A percentile compares a stretch with the other conserved stretches of the same genome.
These are phyloP conservation scores for Notechis scutatus DNA, from an alignment of 2,113 vertebrate species.

Conservation along the genomic window DNA sequence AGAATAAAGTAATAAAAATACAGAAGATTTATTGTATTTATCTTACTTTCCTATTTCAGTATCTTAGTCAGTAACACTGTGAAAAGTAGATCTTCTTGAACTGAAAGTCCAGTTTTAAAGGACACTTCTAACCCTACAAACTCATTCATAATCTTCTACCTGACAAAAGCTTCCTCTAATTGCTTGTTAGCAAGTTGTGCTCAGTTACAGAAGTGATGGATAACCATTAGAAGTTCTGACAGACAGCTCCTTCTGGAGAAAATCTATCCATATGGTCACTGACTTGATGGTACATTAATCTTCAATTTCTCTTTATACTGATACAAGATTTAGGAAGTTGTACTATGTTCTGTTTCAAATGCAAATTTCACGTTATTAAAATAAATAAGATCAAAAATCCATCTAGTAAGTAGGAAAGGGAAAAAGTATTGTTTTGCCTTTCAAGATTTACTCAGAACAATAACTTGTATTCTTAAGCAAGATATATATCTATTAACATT, in stretches of 20 bases:
- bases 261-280: not conserved
- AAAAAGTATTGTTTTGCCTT: not conserved
- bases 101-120: not conserved
- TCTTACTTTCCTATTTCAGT: not conserved
- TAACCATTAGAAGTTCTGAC: not conserved
- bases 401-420: not conserved
- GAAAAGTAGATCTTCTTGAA: not conserved
- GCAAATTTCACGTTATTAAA: not conserved
- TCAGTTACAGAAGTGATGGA: not conserved
- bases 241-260: not conserved
- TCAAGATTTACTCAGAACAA: not conserved
- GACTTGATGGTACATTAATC: not conserved
- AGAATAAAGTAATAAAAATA: slow-evolving; percentile 27
- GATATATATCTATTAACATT: not conserved
- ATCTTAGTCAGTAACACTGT: not conserved
- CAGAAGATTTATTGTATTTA: not conserved
- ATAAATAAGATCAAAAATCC: not conserved
- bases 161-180: not conserved
- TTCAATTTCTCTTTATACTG: not conserved
- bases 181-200: not conserved
- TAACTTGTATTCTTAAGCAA: not conserved
- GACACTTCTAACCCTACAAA: too few species aligned
- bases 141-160: not conserved
- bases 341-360: not conserved
- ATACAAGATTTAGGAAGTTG: not conserved